Conservation (phyloP, 2,113 vertebrate genomes). For the Atractosteus spatula region DNA sequence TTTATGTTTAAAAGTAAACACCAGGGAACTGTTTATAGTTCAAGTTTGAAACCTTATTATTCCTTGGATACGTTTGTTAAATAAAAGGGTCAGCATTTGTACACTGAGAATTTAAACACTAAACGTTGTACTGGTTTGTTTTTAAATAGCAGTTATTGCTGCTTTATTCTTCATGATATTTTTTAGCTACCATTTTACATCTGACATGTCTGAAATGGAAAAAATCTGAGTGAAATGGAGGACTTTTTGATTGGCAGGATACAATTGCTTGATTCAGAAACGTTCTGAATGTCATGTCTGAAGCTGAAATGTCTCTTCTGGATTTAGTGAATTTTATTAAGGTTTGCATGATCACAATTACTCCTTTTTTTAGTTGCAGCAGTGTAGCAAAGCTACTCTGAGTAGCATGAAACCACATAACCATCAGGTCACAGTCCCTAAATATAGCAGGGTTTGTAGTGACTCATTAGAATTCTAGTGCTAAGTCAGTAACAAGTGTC, state of each 20-base stretch:
- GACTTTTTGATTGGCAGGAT: not conserved
- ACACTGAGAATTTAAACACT: too few species aligned
- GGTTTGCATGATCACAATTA: not conserved
- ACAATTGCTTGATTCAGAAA: not conserved
- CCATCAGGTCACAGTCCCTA: constrained; percentile 16
- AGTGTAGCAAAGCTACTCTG: not conserved
- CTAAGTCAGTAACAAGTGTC: not conserved
- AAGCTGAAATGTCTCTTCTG: not conserved
- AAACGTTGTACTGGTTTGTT: too few species aligned
- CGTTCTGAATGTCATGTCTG: not conserved
- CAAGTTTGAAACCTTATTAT: too few species aligned
- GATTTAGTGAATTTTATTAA: too few species aligned
- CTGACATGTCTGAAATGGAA: too few species aligned
- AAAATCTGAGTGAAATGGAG: not conserved
- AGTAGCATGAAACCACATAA: constrained; percentile 8
- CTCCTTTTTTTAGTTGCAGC: not conserved
- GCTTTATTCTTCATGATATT: too few species aligned
- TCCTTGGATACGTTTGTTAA: too few species aligned
- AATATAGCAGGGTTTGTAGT: constrained; percentile 25
- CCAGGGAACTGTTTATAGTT: too few species aligned
- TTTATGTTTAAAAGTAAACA: too few species aligned
- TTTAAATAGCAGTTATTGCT: too few species aligned
- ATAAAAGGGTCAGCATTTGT: too few species aligned
- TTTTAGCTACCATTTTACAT: too few species aligned
- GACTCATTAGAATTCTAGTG: not conserved